These are phyloP conservation scores for Aplysina aerophoba DNA, from an alignment of 37 sponge, comb jelly and placozoan species.

Conservation along the genomic window DNA sequence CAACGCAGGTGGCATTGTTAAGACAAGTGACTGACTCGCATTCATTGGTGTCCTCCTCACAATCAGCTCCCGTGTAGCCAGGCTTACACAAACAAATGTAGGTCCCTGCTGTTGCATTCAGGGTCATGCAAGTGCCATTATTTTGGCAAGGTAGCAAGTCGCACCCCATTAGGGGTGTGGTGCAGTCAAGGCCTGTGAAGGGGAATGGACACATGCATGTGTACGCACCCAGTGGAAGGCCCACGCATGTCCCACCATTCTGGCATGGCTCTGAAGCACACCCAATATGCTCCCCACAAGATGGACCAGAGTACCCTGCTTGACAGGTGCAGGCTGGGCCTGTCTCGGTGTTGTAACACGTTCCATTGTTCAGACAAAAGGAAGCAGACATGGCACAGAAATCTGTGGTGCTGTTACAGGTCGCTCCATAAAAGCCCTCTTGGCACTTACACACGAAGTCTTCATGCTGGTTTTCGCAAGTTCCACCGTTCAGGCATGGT, in stretches of 20 bases:
- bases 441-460: conserved; percentile 29
- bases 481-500: conserved; percentile 38
- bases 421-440: conserved; percentile 17
- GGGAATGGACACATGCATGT: background rate
- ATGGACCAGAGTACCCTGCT: conserved; percentile 10
- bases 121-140: conserved; percentile 40
- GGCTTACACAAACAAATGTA: conserved; percentile 18
- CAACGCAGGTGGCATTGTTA: conserved; percentile 31
- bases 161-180: conserved; percentile 15
- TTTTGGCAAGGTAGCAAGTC: conserved; percentile 47
- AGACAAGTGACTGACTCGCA: background rate
- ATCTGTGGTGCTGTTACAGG: conserved; percentile 34
- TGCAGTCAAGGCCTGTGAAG: conserved; percentile 29
- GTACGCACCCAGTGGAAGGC: background rate
- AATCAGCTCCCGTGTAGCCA: conserved; percentile 31
- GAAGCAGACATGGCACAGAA: conserved; percentile 17
- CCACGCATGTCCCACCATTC: conserved; percentile 23
- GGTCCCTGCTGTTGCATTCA: background rate
- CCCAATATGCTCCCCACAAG: background rate
- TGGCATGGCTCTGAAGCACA: conserved; percentile 24
- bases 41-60: background rate
- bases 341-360: conserved; percentile 14
- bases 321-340: conserved; percentile 25
- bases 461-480: conserved; percentile 13
- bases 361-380: conserved; percentile 36